Percentiles rank a stretch among this genome's conserved stretches.
Conservation (phyloP, 1,140 invertebrate species). For the Drosophila ficusphila region DNA sequence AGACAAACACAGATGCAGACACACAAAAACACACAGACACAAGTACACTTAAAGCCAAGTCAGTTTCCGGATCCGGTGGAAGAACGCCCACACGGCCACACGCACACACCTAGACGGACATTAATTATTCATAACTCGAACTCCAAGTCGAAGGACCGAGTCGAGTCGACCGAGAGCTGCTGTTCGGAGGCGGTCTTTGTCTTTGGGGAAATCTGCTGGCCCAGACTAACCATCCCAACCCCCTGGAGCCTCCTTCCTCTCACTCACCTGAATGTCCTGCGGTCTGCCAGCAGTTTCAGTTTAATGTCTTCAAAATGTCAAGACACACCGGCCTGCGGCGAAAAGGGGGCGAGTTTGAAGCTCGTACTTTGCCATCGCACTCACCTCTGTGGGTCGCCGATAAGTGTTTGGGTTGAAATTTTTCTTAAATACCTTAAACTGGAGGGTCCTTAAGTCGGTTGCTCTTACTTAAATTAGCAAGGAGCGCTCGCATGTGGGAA, state of each 20-base stretch:
- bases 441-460: constrained; percentile 7
- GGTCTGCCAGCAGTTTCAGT: constrained; percentile 67
- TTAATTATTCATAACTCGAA: constrained; percentile 81
- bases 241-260: too few relatives aligned
- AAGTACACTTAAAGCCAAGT: constrained; percentile 19
- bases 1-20: not conserved
- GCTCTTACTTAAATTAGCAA: constrained; percentile 3
- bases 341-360: constrained; percentile 2
- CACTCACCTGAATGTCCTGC: constrained; percentile 29
- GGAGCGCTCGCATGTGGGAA: not conserved
- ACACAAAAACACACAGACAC: constrained; percentile 4
- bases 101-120: constrained; percentile 63
- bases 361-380: constrained; percentile 31
- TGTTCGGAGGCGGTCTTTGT: constrained; percentile 58
- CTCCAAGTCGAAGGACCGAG: constrained; percentile 40
- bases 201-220: constrained; percentile 70
- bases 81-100: constrained; percentile 31
- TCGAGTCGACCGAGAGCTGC: constrained; percentile 24
- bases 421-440: constrained; percentile 25
- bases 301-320: constrained; percentile 78
- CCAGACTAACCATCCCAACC: not conserved
- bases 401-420: constrained; percentile 28
- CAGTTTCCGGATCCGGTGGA: constrained; percentile 42
- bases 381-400: constrained; percentile 4
- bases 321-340: constrained; percentile 45